Base-by-base conservation (phyloP, 2,113 vertebrate species). In the Mungos mungo region DNA sequence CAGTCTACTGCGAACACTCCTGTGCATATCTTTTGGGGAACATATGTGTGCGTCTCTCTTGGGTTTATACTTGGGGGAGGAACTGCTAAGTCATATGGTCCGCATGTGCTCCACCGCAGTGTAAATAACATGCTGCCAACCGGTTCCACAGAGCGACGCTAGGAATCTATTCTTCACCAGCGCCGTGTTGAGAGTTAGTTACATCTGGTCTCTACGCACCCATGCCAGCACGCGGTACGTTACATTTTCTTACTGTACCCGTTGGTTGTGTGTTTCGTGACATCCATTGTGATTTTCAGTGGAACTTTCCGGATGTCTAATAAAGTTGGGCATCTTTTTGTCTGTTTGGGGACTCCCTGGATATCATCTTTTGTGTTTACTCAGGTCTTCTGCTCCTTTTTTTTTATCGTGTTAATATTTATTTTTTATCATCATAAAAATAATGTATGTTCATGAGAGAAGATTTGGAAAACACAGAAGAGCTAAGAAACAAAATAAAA, bases 311-410 rank as follows among this genome's bases (percentile, higher is more conserved):
- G 69, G 29, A 76, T 45, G 31, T 90, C n/a, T 80, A 77, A 60
- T 50, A 16, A 68, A 79, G n/a, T 52, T 31, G 38, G 65, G 3
- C 16, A 71, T 87, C 31, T 60, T 90, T 89, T 86, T 9, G 1
- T 52, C 35, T 38, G 9, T 23, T 88, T 94, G 4, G 35, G 84
- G 71, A 33, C n/a, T 63, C 68, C 45, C 79, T 94, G 71, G 16
- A 63, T 47, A 77, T 47, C n/a, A 52, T 97, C 6, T 60, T 81
- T 77, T 54, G 5, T 33, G 18, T 63, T 90, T 90, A 84, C 87
- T 88, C 33, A 87, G 69, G 23, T 86, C 33, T 92, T 97, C 87
- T 84, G 35, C 72, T 41, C n/a, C 47, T 90, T 88, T 88, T 96
- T 77, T 19, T 77, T 19, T 52, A 60, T 38, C 52, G 33, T 29